Evolutionary conservation across 2,113 vertebrate genomes (phyloP).

Genomic region (Dromaius novaehollandiae): DNA sequence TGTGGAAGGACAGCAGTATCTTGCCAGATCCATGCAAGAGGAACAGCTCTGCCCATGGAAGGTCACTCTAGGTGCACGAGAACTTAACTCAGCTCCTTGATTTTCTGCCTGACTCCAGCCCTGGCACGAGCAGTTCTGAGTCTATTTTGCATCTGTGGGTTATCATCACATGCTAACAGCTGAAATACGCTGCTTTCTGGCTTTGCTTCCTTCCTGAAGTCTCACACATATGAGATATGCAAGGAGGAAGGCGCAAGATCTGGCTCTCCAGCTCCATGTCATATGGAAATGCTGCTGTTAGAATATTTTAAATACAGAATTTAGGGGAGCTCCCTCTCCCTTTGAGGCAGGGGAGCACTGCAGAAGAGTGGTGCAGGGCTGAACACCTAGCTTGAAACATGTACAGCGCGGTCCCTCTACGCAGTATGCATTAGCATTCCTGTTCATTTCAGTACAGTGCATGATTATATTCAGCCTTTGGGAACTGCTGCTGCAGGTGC

Average conservation of each 20-base stretch:
- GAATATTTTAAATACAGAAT: background rate
- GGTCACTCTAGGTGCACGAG: rapidly evolving
- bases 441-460: background rate
- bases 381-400: background rate
- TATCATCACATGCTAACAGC: background rate
- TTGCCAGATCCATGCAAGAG: background rate
- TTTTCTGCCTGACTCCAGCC: background rate
- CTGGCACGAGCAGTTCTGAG: background rate
- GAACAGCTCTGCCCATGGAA: background rate
- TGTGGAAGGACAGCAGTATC: background rate
- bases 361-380: background rate
- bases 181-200: background rate
- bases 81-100: background rate
- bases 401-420: background rate
- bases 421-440: background rate
- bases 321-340: background rate
- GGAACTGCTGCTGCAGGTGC: background rate
- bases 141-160: background rate
- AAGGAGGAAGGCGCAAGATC: constrained; percentile 3
- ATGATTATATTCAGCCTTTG: background rate
- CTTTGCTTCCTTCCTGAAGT: constrained; percentile 14
- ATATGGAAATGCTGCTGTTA: background rate
- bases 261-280: background rate
- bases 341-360: background rate
- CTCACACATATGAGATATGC: constrained; percentile 31